These are phyloP conservation scores for Labeo rohita DNA, from an alignment of 2,113 vertebrate species.

Conservation along the genomic window DNA sequence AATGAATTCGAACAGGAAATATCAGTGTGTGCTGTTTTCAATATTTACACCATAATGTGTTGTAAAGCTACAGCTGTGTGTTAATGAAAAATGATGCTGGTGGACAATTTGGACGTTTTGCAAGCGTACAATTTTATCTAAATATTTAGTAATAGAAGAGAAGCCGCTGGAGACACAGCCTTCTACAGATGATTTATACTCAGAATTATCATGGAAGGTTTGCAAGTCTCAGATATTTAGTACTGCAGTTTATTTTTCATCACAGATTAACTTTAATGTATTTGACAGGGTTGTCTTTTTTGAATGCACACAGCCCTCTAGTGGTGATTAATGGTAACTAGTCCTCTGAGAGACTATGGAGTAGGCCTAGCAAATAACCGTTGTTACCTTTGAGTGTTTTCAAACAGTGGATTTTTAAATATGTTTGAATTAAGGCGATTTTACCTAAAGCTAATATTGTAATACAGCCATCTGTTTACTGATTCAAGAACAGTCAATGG, in stretches of 20 bases:
- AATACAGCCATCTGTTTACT: neutral
- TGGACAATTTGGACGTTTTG: neutral
- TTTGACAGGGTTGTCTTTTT: neutral
- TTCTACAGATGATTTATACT: neutral
- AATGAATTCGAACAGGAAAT: neutral
- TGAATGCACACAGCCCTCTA: conserved; percentile 59
- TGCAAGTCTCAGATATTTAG: neutral
- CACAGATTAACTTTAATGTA: neutral
- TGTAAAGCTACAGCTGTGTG: neutral
- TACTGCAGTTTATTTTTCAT: neutral
- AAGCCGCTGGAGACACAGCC: neutral
- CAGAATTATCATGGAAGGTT: neutral
- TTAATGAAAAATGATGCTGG: neutral
- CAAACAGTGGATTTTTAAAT: neutral
- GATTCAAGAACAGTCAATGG: neutral
- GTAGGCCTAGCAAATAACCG: neutral
- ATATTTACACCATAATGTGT: neutral
- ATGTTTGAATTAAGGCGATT: neutral
- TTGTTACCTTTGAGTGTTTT: neutral
- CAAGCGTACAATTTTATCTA: neutral
- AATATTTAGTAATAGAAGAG: neutral
- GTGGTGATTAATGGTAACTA: conserved; percentile 47
- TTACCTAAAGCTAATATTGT: neutral
- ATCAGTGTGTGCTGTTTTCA: neutral
- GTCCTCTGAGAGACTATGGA: neutral